A percentile compares a stretch with the other conserved stretches of the same genome.
These are phyloP conservation scores for Pachymerium ferrugineum DNA, from an alignment of 2,888 invertebrate species.

Conservation along the genomic window DNA sequence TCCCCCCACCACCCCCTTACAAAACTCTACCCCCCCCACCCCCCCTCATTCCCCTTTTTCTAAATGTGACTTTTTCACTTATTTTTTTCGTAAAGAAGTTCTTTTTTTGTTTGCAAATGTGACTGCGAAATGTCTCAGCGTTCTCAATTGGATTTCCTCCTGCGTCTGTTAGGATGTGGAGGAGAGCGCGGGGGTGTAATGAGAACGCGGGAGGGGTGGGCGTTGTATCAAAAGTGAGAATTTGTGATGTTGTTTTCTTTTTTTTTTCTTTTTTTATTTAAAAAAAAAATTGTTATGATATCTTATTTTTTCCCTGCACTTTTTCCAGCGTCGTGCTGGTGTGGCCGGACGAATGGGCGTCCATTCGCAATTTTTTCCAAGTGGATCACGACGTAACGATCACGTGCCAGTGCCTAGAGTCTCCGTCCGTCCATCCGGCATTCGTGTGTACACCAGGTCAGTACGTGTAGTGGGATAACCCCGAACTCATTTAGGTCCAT, in stretches of 20 bases:
- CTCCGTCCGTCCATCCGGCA: not conserved
- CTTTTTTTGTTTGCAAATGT: conserved; percentile 8
- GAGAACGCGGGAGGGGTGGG: conserved; percentile 19
- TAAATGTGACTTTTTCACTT: conserved; percentile 23
- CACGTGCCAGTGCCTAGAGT: not conserved
- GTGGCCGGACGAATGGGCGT: conserved; percentile 12
- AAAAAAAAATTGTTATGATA: not conserved
- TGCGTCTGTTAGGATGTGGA: conserved; percentile 17
- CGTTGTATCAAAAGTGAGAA: conserved; percentile 23
- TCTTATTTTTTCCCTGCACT: not conserved
- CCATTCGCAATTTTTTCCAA: not conserved
- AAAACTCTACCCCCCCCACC: too few species aligned
- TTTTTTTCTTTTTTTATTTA: not conserved
- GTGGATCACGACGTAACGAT: not conserved
- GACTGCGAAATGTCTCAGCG: conserved; percentile 25
- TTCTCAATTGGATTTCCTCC: conserved; percentile 25
- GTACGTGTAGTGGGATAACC: not conserved
- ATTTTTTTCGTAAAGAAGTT: not conserved
- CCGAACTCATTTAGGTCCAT: not conserved
- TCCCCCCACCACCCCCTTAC: too few species aligned
- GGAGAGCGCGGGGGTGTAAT: conserved; percentile 15
- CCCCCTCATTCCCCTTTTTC: not conserved
- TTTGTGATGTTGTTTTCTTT: conserved; percentile 23
- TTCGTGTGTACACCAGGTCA: conserved; percentile 1
- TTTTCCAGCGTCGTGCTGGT: not conserved